A percentile compares a stretch with the other conserved stretches of the same genome.
Evolutionary conservation across 2,797 vertebrate genomes (phyloP).

Genomic region (Melopsittacus undulatus): DNA sequence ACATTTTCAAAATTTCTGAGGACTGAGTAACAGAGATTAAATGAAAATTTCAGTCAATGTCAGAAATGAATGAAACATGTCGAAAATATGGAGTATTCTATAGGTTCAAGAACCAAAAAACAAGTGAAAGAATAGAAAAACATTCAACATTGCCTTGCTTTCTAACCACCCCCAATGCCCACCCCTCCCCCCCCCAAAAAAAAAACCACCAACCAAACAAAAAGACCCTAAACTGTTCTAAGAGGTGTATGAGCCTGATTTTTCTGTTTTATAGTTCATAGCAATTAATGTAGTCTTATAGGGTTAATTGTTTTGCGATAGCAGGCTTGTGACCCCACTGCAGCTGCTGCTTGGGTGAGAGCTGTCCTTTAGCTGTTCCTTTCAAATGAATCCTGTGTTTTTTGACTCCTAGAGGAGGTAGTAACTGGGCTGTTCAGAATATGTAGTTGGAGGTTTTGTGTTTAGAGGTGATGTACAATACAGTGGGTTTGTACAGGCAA

Average conservation of each 20-base stretch:
- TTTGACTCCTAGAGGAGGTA: not conserved
- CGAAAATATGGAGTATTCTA: not conserved
- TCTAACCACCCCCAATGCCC: no score
- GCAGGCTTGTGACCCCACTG: not conserved
- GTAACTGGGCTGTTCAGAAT: not conserved
- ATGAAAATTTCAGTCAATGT: not conserved
- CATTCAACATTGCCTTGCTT: not conserved
- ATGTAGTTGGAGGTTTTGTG: not conserved
- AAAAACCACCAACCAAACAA: not conserved
- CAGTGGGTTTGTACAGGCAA: not conserved
- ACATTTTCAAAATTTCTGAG: not conserved
- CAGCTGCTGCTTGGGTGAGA: not conserved
- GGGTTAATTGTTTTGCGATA: not conserved
- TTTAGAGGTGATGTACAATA: not conserved
- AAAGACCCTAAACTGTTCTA: not conserved
- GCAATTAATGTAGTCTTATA: not conserved
- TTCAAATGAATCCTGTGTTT: not conserved
- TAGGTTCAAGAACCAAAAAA: not conserved
- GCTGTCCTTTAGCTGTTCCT: not conserved
- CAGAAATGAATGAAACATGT: not conserved
- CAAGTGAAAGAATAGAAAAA: not conserved
- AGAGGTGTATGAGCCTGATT: not conserved
- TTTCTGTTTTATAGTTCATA: not conserved
- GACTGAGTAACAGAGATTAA: not conserved
- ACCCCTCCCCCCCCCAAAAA: not conserved